Evolutionary conservation across 2,888 invertebrate genomes (phyloP).

Genomic region (Tachina grossa): DNA sequence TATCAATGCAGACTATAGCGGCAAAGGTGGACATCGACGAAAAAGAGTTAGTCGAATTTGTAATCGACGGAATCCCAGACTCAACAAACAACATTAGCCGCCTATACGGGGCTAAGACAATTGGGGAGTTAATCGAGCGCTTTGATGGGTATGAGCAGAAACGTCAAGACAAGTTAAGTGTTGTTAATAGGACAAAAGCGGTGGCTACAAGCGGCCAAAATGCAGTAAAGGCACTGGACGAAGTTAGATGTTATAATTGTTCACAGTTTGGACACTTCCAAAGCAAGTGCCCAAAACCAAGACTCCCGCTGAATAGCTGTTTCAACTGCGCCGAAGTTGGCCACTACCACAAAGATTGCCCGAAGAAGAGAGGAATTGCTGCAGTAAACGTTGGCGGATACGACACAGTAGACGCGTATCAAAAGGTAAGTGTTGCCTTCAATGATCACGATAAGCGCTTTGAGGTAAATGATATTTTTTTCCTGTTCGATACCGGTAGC

Average conservation of each 20-base stretch:
- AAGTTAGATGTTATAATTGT: slow-evolving; percentile 39
- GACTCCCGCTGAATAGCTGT: slow-evolving; percentile 41
- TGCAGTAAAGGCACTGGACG: too few species aligned
- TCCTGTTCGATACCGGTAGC: slow-evolving; percentile 40
- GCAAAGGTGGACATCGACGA: too few species aligned
- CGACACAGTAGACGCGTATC: slow-evolving; percentile 5
- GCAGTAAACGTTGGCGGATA: not conserved
- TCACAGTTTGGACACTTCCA: slow-evolving; percentile 53
- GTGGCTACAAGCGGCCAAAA: too few species aligned
- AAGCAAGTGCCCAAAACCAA: slow-evolving; percentile 41
- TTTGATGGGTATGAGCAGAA: too few species aligned
- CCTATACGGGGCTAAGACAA: too few species aligned
- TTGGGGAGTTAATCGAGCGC: too few species aligned
- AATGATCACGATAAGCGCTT: slow-evolving; percentile 3
- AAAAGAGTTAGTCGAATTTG: too few species aligned
- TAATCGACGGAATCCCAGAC: too few species aligned
- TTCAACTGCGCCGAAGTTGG: slow-evolving; percentile 47
- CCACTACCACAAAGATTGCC: not conserved
- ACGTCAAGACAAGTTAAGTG: too few species aligned
- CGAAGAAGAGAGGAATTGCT: slow-evolving; percentile 5
- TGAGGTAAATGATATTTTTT: slow-evolving; percentile 19
- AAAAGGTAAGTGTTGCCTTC: slow-evolving; percentile 40
- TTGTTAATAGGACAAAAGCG: too few species aligned
- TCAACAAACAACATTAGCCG: too few species aligned
- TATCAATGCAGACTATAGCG: too few species aligned